Evolutionary conservation across 2,797 vertebrate genomes (phyloP).

Genomic region (Chelon auratus): DNA sequence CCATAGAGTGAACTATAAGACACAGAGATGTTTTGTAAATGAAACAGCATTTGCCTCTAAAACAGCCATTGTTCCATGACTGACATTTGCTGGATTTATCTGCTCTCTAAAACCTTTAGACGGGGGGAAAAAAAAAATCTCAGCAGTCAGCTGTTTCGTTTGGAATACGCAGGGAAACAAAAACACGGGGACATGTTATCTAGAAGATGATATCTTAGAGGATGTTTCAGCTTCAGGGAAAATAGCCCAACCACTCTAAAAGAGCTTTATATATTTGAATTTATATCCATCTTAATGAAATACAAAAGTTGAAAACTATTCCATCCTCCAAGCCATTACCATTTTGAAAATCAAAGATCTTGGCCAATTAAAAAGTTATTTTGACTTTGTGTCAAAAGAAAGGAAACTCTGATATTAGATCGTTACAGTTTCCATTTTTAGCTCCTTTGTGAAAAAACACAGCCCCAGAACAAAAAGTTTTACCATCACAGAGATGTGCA

Average conservation of each 20-base stretch:
- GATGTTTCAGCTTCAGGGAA: constrained; percentile 11
- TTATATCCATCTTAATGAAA: neutral
- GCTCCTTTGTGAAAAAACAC: constrained; percentile 3
- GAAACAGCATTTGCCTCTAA: constrained; percentile 16
- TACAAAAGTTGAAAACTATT: neutral
- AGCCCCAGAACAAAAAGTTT: neutral
- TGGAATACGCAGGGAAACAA: constrained; percentile 23
- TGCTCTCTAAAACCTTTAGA: constrained; percentile 24
- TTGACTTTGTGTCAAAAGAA: constrained; percentile 20
- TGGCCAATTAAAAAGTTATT: constrained; percentile 31
- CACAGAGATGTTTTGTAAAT: constrained; percentile 21
- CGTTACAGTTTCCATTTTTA: neutral
- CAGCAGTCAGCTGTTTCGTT: constrained; percentile 41
- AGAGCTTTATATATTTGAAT: neutral
- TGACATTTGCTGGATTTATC: constrained; percentile 41
- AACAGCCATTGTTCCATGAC: constrained; percentile 16
- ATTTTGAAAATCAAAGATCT: constrained; percentile 33
- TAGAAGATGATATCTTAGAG: constrained; percentile 22
- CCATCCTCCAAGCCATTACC: neutral
- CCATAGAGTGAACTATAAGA: neutral
- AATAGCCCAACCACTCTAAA: constrained; percentile 1
- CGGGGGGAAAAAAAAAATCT: constrained; percentile 4
- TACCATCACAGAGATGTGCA: constrained; percentile 99
- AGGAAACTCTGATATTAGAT: neutral
- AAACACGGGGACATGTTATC: constrained; percentile 34